Base-by-base conservation (phyloP, 2,888 invertebrate species). In the Sarcophaga rosellei region DNA sequence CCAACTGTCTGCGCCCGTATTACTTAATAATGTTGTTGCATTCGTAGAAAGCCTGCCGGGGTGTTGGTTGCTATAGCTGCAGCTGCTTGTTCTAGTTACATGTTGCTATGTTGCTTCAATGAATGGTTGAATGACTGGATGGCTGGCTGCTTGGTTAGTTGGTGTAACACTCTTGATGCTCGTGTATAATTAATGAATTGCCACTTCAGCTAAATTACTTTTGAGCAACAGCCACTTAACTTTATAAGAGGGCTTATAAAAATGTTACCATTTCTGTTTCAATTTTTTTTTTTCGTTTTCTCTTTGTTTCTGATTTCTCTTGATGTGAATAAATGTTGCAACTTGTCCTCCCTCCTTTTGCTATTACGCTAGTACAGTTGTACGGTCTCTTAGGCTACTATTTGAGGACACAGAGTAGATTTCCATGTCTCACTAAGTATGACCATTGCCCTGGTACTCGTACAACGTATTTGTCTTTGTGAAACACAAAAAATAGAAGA, bases 131-230 rank as follows among this genome's bases (percentile, higher is more conserved):
- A 57, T 57, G 15, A 2, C 53, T 47, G 21, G 35, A 17, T 44
- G 62, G 45, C 25, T 35, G 61, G 11, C 4, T 21, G 73, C 23
- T 17, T 23, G 45, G 21, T 53, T 53, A 4, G 17, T 53, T 53
- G 21, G 57, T 81, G 63, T 61, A 72, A 65, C 77, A 72, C 70
- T 81, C 73, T 75, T 85, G 77, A 73, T 70, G 77, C 73, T 81
- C 72, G 88, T 88, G 89, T 89, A 90, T 91, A 92, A 92, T 91
- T 91, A 92, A 92, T 91, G 89, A 91, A 91, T 90, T 90, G 89
- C 90, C 91, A 91, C 91, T 91, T 92, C 90, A 89, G 90, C 88
- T 90, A 90, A 91, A 91, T 92, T 91, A 92, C 89, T 89, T 92
- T 91, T 77, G 83, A 81, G 86, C 76, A 84, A 91, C 90, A 91